phyloP scores from a whole-genome alignment of 1,140 invertebrate species.

The Spodoptera litura region DNA sequence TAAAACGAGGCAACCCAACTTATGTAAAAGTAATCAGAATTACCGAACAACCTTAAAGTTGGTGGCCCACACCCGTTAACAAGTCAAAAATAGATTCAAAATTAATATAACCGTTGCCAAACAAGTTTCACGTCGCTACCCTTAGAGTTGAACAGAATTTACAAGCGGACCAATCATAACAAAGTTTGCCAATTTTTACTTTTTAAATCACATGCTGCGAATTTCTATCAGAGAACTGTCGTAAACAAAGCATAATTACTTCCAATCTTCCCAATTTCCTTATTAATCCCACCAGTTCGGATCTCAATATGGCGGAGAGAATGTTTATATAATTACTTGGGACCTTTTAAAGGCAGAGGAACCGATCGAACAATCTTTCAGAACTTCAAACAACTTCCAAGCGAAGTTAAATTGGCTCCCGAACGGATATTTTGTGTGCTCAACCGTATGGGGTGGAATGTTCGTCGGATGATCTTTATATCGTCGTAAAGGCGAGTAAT shows the following conservation, averaged over 20 bases:
- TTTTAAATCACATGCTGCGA: conserved; percentile 7
- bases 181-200: conserved; percentile 33
- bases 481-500: conserved; percentile 44
- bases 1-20: too few species aligned
- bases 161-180: conserved; percentile 7
- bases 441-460: conserved; percentile 38
- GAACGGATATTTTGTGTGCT: conserved; percentile 55
- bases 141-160: conserved; percentile 5
- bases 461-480: conserved; percentile 44
- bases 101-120: conserved; percentile 19
- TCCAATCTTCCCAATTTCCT: conserved; percentile 34
- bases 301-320: conserved; percentile 41
- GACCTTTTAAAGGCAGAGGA: conserved; percentile 52
- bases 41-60: conserved; percentile 11
- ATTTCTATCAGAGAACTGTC: conserved; percentile 33
- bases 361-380: conserved; percentile 54
- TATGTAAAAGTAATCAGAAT: conserved; percentile 6
- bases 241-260: conserved; percentile 40
- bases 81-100: conserved; percentile 30
- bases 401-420: conserved; percentile 59
- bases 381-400: conserved; percentile 56
- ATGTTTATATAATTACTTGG: conserved; percentile 56
- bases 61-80: not conserved
- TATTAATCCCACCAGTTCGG: conserved; percentile 43
- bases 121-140: conserved; percentile 1